Percentiles rank a stretch among this genome's conserved stretches.
These are phyloP conservation scores for Pseudorectes ferrugineus DNA, from an alignment of 2,113 vertebrate genomes.

Conservation along the genomic window DNA sequence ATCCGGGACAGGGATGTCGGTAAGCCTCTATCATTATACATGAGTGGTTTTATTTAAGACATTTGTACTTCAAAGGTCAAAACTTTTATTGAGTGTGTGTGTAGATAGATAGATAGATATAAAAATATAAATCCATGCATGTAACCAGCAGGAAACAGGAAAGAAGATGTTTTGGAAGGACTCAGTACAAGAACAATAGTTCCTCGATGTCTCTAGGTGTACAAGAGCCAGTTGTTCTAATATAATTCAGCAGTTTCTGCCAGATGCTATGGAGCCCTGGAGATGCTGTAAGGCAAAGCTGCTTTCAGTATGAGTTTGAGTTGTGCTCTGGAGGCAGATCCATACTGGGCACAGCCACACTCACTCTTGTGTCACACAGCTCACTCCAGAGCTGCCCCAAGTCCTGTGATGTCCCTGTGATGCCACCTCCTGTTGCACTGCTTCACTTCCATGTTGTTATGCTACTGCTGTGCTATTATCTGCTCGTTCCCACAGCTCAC, in stretches of 20 bases:
- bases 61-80: background rate
- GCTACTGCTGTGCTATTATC: accelerated
- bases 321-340: background rate
- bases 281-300: background rate
- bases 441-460: background rate
- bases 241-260: background rate
- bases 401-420: background rate
- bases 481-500: accelerated
- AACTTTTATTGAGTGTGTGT: background rate
- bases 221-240: background rate
- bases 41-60: conserved; percentile 7
- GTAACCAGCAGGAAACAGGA: background rate
- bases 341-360: background rate
- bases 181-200: background rate
- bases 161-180: background rate
- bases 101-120: background rate
- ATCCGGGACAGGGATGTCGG: conserved; percentile 88
- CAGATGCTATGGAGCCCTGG: background rate
- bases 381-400: background rate
- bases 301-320: background rate
- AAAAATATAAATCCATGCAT: background rate
- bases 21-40: conserved; percentile 38
- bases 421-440: background rate
- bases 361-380: background rate
- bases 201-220: background rate